Evolutionary conservation across 2,797 vertebrate species (phyloP).

Genomic region (Harpagifer antarcticus): DNA sequence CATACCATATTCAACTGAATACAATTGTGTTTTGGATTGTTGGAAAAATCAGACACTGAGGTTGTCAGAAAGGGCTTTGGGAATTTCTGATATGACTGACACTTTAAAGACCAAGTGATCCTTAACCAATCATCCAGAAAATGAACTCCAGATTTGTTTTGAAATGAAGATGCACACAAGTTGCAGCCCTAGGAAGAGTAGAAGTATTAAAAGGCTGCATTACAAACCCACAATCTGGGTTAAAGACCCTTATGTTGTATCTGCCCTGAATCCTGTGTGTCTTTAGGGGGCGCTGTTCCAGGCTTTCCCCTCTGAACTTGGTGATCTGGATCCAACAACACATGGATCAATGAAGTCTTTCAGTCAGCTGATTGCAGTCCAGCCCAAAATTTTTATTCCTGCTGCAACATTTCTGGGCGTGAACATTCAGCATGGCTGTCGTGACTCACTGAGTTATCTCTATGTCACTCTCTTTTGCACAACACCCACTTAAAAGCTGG

Average conservation of each 20-base stretch:
- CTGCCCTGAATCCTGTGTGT: neutral
- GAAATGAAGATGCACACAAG: neutral
- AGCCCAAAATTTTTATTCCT: constrained; percentile 34
- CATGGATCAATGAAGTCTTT: constrained; percentile 17
- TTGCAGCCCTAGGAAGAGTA: neutral
- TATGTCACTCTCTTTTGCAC: constrained; percentile 65
- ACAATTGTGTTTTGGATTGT: neutral
- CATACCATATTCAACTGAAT: neutral
- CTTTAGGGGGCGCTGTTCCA: constrained; percentile 5
- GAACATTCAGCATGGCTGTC: constrained; percentile 47
- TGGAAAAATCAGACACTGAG: neutral
- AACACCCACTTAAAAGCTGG: constrained; percentile 75
- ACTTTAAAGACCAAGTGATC: neutral
- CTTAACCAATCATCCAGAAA: neutral
- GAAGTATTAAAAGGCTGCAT: neutral
- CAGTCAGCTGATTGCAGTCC: constrained; percentile 30
- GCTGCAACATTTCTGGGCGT: constrained; percentile 41
- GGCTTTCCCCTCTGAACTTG: neutral
- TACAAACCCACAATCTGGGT: neutral
- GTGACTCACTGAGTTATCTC: constrained; percentile 68
- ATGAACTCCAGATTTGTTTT: constrained; percentile 1
- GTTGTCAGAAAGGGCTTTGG: no score
- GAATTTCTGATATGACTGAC: constrained; percentile 2
- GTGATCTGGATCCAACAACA: neutral
- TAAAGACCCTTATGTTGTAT: constrained; percentile 1